Conservation (phyloP, 2,888 invertebrate genomes). For the Caenorhabditis auriculariae region DNA sequence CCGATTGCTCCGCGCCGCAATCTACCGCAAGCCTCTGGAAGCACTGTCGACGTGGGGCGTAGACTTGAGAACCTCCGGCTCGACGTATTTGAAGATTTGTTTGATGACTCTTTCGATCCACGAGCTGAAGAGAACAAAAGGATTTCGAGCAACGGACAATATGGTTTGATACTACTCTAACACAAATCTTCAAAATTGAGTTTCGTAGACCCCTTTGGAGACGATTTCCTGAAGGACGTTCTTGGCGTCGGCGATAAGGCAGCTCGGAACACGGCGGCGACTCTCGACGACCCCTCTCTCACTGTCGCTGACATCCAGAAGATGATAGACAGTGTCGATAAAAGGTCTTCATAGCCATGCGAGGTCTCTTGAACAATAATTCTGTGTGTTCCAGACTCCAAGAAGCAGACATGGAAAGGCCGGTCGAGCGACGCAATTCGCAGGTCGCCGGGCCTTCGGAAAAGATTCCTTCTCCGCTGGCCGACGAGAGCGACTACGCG, state of each 20-base stretch:
- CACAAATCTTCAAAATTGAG: neutral
- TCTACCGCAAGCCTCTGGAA: slow-evolving; percentile 8
- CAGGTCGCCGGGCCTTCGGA: too few species aligned
- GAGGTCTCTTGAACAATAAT: too few species aligned
- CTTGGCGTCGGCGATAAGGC: slow-evolving; percentile 2
- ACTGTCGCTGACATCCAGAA: slow-evolving; percentile 47
- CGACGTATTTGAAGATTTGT: too few species aligned
- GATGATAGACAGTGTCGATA: slow-evolving; percentile 46
- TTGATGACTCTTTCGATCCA: slow-evolving; percentile 77
- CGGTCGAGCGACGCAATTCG: too few species aligned
- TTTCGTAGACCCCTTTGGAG: slow-evolving; percentile 36
- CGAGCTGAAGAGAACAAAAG: slow-evolving; percentile 75
- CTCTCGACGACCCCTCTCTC: slow-evolving; percentile 9
- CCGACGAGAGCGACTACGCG: slow-evolving; percentile 38
- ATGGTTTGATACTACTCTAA: neutral
- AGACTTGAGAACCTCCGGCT: too few species aligned
- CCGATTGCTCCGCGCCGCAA: slow-evolving; percentile 37
- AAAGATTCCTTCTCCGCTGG: too few species aligned
- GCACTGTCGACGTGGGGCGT: neutral
- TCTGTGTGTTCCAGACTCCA: too few species aligned
- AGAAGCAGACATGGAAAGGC: too few species aligned
- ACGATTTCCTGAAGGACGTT: slow-evolving; percentile 28
- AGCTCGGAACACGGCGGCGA: slow-evolving; percentile 14
- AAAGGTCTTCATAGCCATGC: too few species aligned
- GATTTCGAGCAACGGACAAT: slow-evolving; percentile 5